Evolutionary conservation across 2,888 invertebrate species (phyloP).

Genomic region (Venustoraphidia nigricollis): DNA sequence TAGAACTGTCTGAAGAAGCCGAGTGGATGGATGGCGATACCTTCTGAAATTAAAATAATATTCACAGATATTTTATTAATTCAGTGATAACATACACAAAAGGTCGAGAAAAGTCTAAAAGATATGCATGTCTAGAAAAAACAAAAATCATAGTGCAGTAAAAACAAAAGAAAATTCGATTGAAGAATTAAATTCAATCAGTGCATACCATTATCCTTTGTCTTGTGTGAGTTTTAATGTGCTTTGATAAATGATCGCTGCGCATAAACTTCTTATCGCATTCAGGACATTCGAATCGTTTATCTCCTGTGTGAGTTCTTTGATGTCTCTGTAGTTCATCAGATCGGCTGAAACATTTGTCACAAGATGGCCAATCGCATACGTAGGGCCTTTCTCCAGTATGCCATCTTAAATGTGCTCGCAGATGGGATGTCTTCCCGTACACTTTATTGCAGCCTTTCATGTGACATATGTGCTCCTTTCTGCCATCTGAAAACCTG

Average conservation of each 20-base stretch:
- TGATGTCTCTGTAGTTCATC: conserved; percentile 83
- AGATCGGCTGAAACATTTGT: conserved; percentile 80
- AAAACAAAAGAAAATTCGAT: no score
- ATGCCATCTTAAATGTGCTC: conserved; percentile 87
- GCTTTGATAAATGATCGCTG: conserved; percentile 84
- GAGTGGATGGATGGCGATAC: conserved; percentile 57
- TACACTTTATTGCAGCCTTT: conserved; percentile 80
- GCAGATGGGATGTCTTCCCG: conserved; percentile 86
- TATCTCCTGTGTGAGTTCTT: conserved; percentile 81
- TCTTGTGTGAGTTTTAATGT: conserved; percentile 74
- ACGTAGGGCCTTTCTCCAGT: conserved; percentile 83
- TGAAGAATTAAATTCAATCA: no score
- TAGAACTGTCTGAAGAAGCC: conserved; percentile 50
- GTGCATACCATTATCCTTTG: conserved; percentile 29
- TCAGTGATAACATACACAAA: no score
- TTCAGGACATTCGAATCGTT: conserved; percentile 71
- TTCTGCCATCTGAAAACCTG: conserved; percentile 36
- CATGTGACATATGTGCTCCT: conserved; percentile 73
- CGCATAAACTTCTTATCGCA: conserved; percentile 85
- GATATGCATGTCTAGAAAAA: no score
- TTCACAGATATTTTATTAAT: background rate
- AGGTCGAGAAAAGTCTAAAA: no score
- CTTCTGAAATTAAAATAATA: conserved; percentile 32
- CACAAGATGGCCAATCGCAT: conserved; percentile 80
- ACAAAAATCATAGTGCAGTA: no score